Conservation (phyloP, 2,113 vertebrate species). For the Aegithalos caudatus region DNA sequence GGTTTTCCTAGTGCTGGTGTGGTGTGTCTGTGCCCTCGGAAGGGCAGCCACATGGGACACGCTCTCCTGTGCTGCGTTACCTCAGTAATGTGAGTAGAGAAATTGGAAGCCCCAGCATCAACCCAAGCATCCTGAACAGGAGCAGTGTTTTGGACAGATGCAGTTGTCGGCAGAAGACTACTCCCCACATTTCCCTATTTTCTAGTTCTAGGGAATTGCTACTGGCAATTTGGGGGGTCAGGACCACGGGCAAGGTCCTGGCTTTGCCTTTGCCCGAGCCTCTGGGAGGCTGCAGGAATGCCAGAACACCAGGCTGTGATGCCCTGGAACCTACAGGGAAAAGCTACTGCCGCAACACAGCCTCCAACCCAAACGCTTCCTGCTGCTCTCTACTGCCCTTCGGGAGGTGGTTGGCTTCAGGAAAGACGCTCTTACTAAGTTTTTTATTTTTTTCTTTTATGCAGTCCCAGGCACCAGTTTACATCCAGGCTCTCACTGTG, state of each 20-base stretch:
- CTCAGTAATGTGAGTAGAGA: not conserved
- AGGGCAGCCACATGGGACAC: fast-evolving
- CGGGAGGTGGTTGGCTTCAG: not conserved
- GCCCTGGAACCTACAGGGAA: too few species aligned
- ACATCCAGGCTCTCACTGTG: not conserved
- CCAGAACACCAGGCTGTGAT: fast-evolving
- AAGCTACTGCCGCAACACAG: too few species aligned
- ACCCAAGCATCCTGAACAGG: not conserved
- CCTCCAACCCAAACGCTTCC: not conserved
- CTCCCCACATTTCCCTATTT: not conserved
- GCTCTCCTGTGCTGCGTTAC: fast-evolving
- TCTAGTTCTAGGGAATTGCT: not conserved
- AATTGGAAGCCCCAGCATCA: fast-evolving
- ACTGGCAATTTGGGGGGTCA: too few species aligned
- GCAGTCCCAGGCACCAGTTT: not conserved
- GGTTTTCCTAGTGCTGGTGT: not conserved
- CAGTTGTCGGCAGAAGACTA: not conserved
- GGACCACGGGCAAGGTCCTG: fast-evolving
- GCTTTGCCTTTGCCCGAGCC: not conserved
- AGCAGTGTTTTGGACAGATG: not conserved
- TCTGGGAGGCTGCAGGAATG: not conserved
- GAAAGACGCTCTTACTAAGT: not conserved
- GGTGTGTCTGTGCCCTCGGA: fast-evolving
- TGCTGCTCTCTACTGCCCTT: not conserved
- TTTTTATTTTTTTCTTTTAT: not conserved